A percentile compares a stretch with the other conserved stretches of the same genome.
Evolutionary conservation across 1,140 invertebrate species (phyloP).

Genomic region (Drosophila pallidifrons): DNA sequence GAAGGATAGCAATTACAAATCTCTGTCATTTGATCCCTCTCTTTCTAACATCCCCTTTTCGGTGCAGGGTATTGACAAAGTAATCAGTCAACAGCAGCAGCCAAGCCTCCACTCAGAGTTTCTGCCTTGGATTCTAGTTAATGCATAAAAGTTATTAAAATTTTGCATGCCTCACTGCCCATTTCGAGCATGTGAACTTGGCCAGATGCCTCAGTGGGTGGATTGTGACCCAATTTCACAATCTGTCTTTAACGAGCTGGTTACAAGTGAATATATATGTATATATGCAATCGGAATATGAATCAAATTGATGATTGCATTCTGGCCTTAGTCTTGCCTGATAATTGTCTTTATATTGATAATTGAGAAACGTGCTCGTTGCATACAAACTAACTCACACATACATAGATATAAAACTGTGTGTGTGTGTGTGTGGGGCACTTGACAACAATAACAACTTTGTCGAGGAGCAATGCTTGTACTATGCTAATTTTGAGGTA

Average conservation of each 20-base stretch:
- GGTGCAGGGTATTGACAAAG: not conserved
- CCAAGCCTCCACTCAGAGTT: not conserved
- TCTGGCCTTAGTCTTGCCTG: not conserved
- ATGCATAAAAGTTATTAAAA: constrained; percentile 49
- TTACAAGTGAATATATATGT: not conserved
- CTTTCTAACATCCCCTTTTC: too few relatives aligned
- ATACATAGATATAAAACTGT: not conserved
- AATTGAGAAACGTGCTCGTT: constrained; percentile 34
- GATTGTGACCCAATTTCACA: constrained; percentile 30
- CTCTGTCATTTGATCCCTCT: too few relatives aligned
- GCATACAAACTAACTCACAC: not conserved
- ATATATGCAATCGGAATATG: constrained; percentile 9
- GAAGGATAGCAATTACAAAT: too few relatives aligned
- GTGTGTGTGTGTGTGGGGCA: not conserved
- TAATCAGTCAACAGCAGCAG: not conserved
- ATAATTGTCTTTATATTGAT: constrained; percentile 38
- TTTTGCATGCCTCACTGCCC: constrained; percentile 22
- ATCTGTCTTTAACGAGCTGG: not conserved
- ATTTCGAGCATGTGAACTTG: constrained; percentile 9
- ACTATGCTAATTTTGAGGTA: constrained; percentile 25
- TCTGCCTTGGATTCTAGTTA: constrained; percentile 20
- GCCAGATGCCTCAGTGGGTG: not conserved
- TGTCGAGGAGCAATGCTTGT: not conserved
- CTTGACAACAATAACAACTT: constrained; percentile 26
- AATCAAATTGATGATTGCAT: constrained; percentile 13